These are phyloP conservation scores for Oedothorax gibbosus DNA, from an alignment of 1,140 invertebrate genomes.

Conservation along the genomic window DNA sequence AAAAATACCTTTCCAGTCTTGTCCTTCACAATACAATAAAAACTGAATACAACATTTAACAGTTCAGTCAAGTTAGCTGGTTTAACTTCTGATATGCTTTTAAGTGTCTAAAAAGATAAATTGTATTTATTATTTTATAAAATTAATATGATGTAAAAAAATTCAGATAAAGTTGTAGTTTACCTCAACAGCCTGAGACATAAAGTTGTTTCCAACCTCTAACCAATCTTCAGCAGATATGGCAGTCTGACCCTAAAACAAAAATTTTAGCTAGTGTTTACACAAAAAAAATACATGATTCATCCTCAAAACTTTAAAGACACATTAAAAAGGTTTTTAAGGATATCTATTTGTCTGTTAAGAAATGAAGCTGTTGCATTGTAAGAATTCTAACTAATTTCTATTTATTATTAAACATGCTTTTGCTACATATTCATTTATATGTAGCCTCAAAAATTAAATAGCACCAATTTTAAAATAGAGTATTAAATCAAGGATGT, in stretches of 20 bases:
- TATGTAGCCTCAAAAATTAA: too few species aligned
- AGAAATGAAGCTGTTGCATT: too few species aligned
- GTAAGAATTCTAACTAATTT: too few species aligned
- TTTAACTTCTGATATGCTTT: slow-evolving; percentile 1
- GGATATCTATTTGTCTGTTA: too few species aligned
- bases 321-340: too few species aligned
- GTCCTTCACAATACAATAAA: slow-evolving; percentile 4
- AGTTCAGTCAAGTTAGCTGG: slow-evolving; percentile 22
- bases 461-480: neutral
- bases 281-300: too few species aligned
- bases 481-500: too few species aligned
- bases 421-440: too few species aligned
- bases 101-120: slow-evolving; percentile 16
- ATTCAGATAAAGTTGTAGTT: neutral
- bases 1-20: slow-evolving; percentile 22
- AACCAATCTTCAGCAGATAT: slow-evolving; percentile 11
- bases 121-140: slow-evolving; percentile 11
- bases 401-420: too few species aligned
- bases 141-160: too few species aligned
- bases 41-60: slow-evolving; percentile 1
- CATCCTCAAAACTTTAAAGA: too few species aligned
- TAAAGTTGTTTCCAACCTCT: neutral
- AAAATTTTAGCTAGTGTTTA: neutral
- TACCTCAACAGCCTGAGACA: slow-evolving; percentile 15
- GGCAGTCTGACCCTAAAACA: slow-evolving; percentile 10